These are phyloP conservation scores for Malacoraja senta DNA, from an alignment of 2,797 vertebrate species.

Conservation along the genomic window DNA sequence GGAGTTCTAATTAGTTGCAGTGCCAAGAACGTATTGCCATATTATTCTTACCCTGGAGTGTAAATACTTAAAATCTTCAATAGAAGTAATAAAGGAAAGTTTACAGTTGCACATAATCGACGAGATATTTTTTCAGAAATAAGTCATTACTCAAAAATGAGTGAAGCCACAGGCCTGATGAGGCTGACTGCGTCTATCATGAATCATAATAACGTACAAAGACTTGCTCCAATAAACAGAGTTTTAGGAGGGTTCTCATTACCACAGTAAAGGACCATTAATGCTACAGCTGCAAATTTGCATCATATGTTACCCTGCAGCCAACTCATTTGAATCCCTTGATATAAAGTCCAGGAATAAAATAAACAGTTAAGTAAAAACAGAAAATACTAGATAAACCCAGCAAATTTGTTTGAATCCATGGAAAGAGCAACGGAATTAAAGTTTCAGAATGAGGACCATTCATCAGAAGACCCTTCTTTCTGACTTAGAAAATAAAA, in stretches of 20 bases:
- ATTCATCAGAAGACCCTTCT: not conserved
- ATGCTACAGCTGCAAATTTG: slow-evolving; percentile 12
- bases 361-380: not conserved
- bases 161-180: not conserved
- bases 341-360: not conserved
- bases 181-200: not conserved
- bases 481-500: not conserved
- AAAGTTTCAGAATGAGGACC: not conserved
- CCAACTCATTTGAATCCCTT: not conserved
- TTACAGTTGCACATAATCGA: not conserved
- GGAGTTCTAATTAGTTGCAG: too few species aligned
- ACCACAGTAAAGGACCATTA: slow-evolving; percentile 23
- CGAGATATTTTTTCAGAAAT: slow-evolving; percentile 18
- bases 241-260: slow-evolving; percentile 6
- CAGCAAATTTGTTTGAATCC: too few species aligned
- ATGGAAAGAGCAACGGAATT: too few species aligned
- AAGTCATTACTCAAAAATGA: slow-evolving; percentile 6
- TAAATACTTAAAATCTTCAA: not conserved
- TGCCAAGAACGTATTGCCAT: not conserved
- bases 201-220: slow-evolving; percentile 2
- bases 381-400: too few species aligned
- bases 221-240: not conserved
- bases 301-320: slow-evolving; percentile 8
- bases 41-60: not conserved
- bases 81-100: not conserved